phyloP scores from a whole-genome alignment of 2,797 vertebrate species.

The Girardinus metallicus region DNA sequence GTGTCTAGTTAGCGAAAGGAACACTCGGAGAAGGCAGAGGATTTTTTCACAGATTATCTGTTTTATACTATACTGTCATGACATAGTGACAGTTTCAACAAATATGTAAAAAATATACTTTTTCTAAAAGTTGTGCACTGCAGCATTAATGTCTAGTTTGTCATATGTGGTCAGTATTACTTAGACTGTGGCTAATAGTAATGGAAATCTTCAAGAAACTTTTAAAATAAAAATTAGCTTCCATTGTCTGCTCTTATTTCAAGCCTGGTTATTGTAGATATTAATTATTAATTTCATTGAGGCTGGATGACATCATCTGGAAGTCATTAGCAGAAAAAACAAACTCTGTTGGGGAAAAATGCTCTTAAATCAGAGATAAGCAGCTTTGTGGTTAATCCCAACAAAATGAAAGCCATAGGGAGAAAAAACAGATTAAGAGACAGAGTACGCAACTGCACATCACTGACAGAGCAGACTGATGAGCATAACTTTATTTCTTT shows the following conservation, averaged over 20 bases:
- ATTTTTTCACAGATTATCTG: no score
- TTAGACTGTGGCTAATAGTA: not conserved
- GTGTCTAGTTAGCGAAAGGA: no score
- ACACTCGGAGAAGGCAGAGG: no score
- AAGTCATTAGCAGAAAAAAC: conserved; percentile 46
- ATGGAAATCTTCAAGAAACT: not conserved
- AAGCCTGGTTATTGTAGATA: not conserved
- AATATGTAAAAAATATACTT: not conserved
- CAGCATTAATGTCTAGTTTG: not conserved
- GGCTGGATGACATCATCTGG: not conserved
- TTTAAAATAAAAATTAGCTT: not conserved
- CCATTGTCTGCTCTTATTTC: not conserved
- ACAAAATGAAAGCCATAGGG: conserved; percentile 47
- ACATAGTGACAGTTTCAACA: no score
- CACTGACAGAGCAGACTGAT: conserved; percentile 13
- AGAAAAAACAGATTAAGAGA: conserved; percentile 39
- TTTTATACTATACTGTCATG: no score
- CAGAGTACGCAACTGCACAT: conserved; percentile 51
- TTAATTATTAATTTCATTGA: not conserved
- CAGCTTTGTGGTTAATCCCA: conserved; percentile 72
- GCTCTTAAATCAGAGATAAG: conserved; percentile 64
- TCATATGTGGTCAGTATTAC: not conserved
- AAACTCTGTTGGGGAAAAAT: conserved; percentile 23
- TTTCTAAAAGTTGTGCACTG: not conserved
- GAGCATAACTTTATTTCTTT: not conserved